These are phyloP conservation scores for Diglossa cyanea DNA, from an alignment of 2,797 vertebrate genomes.

Conservation along the genomic window DNA sequence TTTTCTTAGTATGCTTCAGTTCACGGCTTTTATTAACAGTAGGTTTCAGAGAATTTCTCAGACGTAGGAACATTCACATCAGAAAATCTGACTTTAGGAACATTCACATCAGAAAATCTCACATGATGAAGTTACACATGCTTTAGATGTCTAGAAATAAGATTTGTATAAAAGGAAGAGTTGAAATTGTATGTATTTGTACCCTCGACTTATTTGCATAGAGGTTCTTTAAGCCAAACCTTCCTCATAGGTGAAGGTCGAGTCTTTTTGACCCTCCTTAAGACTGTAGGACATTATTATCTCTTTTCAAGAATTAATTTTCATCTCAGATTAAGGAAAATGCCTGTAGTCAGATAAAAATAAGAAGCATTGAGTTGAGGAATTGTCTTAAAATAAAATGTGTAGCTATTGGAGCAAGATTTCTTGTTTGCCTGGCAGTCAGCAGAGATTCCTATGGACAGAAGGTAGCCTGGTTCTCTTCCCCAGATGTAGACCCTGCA, in stretches of 20 bases:
- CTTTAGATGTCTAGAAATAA: background rate
- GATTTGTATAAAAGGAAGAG: background rate
- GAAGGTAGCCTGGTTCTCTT: background rate
- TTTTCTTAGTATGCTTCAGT: background rate
- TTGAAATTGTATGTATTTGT: background rate
- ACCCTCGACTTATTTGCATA: background rate
- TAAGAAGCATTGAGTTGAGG: background rate
- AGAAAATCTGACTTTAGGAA: background rate
- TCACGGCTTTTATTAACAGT: background rate
- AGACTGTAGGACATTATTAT: background rate
- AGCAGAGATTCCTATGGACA: background rate
- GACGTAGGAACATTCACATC: background rate
- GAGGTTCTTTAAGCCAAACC: background rate
- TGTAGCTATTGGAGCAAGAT: background rate
- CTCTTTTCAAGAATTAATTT: background rate
- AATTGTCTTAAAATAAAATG: background rate
- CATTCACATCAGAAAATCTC: background rate
- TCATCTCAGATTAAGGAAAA: background rate
- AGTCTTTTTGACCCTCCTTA: background rate
- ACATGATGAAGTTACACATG: accelerated
- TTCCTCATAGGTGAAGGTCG: background rate
- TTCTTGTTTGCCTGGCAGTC: background rate
- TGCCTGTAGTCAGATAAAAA: background rate
- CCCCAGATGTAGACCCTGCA: background rate
- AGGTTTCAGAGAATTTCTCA: background rate